These are phyloP conservation scores for Acanthisitta chloris DNA, from an alignment of 2,113 vertebrate genomes.

Conservation along the genomic window DNA sequence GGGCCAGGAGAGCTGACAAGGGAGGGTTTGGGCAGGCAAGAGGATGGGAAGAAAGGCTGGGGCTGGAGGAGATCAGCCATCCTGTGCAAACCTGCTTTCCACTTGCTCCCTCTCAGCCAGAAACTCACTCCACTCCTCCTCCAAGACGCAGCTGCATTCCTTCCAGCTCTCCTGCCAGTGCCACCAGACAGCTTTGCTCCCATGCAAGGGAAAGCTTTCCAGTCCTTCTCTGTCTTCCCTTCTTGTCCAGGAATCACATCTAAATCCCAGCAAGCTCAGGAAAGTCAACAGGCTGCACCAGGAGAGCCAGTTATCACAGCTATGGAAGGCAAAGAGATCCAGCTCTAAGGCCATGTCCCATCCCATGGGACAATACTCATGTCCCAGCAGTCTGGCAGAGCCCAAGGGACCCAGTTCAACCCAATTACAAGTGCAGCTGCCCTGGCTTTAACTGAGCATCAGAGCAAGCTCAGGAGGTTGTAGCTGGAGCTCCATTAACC, in stretches of 20 bases:
- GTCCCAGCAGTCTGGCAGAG: background rate
- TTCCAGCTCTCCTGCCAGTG: background rate
- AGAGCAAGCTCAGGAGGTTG: background rate
- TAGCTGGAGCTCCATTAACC: background rate
- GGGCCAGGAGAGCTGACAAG: fast-evolving
- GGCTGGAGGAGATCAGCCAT: background rate
- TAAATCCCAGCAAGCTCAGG: background rate
- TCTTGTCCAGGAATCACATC: background rate
- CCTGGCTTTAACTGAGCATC: background rate
- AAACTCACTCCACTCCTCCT: background rate
- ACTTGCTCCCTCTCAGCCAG: conserved; percentile 77
- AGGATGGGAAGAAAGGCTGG: background rate
- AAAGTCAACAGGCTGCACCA: background rate
- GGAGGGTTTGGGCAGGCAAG: background rate
- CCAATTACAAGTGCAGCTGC: background rate
- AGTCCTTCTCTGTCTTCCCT: background rate
- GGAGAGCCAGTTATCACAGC: fast-evolving
- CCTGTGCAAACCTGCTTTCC: conserved; percentile 69
- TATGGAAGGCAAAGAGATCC: background rate
- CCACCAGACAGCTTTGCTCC: fast-evolving
- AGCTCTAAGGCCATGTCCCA: background rate
- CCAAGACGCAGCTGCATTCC: background rate
- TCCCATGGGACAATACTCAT: fast-evolving
- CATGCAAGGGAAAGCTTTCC: background rate
- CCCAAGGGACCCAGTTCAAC: background rate